Conservation (phyloP, 2,888 invertebrate species). For the Leistus spinibarbis region DNA sequence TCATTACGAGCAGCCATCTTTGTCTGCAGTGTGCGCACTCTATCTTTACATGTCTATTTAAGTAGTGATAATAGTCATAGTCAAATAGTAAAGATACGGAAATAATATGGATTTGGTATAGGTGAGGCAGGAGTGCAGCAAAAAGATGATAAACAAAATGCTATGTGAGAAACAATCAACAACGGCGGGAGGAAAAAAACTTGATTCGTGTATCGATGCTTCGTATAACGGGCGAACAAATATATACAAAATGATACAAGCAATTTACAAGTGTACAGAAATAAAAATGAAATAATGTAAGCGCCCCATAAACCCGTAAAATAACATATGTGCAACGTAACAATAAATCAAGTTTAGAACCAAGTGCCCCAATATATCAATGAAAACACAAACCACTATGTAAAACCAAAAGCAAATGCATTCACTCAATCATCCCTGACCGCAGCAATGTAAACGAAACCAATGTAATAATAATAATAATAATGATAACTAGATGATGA, state of each 20-base stretch:
- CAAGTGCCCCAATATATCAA: constrained; percentile 39
- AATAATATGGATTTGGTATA: neutral
- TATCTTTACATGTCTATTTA: constrained; percentile 80
- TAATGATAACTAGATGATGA: neutral
- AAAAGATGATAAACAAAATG: constrained; percentile 59
- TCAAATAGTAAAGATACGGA: constrained; percentile 6
- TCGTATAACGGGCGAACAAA: constrained; percentile 13
- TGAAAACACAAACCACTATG: constrained; percentile 31
- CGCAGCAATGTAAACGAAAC: constrained; percentile 1
- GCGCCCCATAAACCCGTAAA: constrained; percentile 11
- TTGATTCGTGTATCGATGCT: constrained; percentile 32
- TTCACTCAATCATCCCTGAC: constrained; percentile 34
- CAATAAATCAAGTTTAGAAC: constrained; percentile 37
- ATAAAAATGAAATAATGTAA: constrained; percentile 18
- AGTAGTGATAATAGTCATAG: constrained; percentile 47
- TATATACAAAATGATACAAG: constrained; percentile 38
- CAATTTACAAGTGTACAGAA: constrained; percentile 15
- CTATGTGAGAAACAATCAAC: constrained; percentile 52
- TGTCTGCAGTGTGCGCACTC: constrained; percentile 83
- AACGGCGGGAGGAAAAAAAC: constrained; percentile 44
- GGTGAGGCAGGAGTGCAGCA: constrained; percentile 52
- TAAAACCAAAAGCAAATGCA: constrained; percentile 35
- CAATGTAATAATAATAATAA: neutral
- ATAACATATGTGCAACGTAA: constrained; percentile 22
- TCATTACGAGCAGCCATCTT: constrained; percentile 87